Conservation (phyloP, 1,140 invertebrate genomes). For the Pteromalus puparum region DNA sequence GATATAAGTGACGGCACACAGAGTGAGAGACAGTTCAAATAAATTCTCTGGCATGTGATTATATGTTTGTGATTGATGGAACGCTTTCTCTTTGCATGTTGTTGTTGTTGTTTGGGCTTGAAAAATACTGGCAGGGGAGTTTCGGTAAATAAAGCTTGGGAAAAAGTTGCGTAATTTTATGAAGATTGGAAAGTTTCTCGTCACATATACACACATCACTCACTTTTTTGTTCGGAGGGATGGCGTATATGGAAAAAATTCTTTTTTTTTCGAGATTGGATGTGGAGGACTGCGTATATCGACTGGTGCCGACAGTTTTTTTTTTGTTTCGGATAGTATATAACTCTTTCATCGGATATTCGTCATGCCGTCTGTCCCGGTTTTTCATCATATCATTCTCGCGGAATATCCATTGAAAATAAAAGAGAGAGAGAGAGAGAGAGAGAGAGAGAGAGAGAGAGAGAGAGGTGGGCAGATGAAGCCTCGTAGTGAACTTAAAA, state of each 20-base stretch:
- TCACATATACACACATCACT: too few species aligned
- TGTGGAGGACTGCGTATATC: too few species aligned
- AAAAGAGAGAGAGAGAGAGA: too few species aligned
- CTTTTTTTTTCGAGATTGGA: too few species aligned
- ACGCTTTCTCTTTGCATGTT: too few species aligned
- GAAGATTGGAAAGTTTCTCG: too few species aligned
- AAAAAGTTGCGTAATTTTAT: background rate
- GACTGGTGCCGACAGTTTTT: background rate
- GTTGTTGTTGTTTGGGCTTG: too few species aligned
- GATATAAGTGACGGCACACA: background rate
- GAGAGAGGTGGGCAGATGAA: background rate
- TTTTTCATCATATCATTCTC: background rate
- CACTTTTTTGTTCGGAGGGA: too few species aligned
- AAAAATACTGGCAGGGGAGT: too few species aligned
- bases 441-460: too few species aligned
- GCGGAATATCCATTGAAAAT: background rate
- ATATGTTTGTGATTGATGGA: background rate
- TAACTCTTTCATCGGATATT: background rate
- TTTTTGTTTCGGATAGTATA: background rate
- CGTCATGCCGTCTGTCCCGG: background rate
- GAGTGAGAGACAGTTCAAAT: background rate
- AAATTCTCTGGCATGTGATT: background rate
- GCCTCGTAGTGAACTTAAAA: background rate
- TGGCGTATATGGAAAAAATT: too few species aligned
- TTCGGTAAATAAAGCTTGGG: background rate